Evolutionary conservation across 1,140 invertebrate genomes (phyloP).

Genomic region (Pseudomyrmex flavicornis): DNA sequence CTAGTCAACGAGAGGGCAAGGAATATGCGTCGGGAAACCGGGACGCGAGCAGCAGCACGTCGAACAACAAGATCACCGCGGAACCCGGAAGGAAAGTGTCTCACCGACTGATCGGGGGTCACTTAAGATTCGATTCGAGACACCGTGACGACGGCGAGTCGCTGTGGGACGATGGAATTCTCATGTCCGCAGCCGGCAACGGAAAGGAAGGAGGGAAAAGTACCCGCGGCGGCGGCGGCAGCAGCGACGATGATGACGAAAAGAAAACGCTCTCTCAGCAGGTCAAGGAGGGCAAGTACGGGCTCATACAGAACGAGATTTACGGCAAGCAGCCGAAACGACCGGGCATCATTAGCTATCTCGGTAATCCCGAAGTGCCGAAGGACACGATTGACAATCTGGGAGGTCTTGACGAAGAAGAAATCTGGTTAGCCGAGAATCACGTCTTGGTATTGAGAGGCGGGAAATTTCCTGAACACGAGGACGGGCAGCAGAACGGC

Average conservation of each 20-base stretch:
- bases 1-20: constrained; percentile 71
- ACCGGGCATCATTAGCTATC: constrained; percentile 93
- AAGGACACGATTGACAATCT: constrained; percentile 91
- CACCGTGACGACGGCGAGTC: constrained; percentile 77
- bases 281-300: constrained; percentile 95
- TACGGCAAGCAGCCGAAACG: constrained; percentile 88
- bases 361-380: constrained; percentile 90
- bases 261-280: constrained; percentile 94
- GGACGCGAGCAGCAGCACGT: constrained; percentile 47
- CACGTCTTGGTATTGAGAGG: constrained; percentile 94
- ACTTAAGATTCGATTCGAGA: constrained; percentile 81
- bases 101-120: constrained; percentile 87
- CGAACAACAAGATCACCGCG: constrained; percentile 69
- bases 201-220: constrained; percentile 85
- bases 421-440: constrained; percentile 96
- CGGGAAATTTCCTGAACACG: constrained; percentile 88
- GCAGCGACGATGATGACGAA: constrained; percentile 89
- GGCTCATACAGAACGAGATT: constrained; percentile 93
- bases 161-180: constrained; percentile 88
- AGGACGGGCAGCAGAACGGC: constrained; percentile 72
- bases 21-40: constrained; percentile 8
- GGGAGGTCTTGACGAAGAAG: constrained; percentile 92
- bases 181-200: constrained; percentile 88
- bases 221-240: constrained; percentile 70
- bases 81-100: constrained; percentile 77